Evolutionary conservation across 2,888 invertebrate species (phyloP).

Genomic region (Acleris laterana): DNA sequence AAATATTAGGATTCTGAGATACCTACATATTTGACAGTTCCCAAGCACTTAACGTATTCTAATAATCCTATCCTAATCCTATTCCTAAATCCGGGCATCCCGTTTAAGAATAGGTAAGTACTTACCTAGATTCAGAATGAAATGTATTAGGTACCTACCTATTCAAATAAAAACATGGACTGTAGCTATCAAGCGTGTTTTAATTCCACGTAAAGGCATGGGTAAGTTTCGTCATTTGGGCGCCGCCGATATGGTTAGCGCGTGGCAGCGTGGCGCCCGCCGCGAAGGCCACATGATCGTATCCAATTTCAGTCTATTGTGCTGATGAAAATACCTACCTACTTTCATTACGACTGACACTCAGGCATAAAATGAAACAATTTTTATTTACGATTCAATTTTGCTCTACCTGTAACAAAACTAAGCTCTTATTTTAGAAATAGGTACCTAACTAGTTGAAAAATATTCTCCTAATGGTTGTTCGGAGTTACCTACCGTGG

Average conservation of each 20-base stretch:
- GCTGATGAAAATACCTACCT: conserved; percentile 44
- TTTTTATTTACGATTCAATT: too few species aligned
- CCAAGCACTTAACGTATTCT: too few species aligned
- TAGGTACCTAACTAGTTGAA: conserved; percentile 7
- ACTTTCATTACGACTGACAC: conserved; percentile 41
- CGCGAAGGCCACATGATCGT: conserved; percentile 63
- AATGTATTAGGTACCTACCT: background rate
- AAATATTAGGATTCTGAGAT: too few species aligned
- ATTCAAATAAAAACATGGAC: background rate
- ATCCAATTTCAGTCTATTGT: conserved; percentile 57
- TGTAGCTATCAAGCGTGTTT: background rate
- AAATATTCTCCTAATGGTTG: conserved; percentile 21
- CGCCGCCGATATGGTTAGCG: conserved; percentile 49
- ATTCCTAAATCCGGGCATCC: too few species aligned
- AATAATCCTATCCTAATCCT: too few species aligned
- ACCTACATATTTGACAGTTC: too few species aligned
- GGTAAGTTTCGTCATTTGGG: conserved; percentile 35
- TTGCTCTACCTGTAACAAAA: background rate
- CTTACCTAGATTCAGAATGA: too few species aligned
- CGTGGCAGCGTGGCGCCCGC: conserved; percentile 50
- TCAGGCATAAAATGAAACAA: too few species aligned
- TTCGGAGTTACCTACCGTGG: conserved; percentile 45
- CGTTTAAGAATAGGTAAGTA: too few species aligned
- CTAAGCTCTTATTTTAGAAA: conserved; percentile 13
- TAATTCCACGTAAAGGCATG: conserved; percentile 15